Evolutionary conservation across 2,888 invertebrate species (phyloP), one percentile per base, ranked within the genome.

Genomic region (Ischnura elegans): DNA sequence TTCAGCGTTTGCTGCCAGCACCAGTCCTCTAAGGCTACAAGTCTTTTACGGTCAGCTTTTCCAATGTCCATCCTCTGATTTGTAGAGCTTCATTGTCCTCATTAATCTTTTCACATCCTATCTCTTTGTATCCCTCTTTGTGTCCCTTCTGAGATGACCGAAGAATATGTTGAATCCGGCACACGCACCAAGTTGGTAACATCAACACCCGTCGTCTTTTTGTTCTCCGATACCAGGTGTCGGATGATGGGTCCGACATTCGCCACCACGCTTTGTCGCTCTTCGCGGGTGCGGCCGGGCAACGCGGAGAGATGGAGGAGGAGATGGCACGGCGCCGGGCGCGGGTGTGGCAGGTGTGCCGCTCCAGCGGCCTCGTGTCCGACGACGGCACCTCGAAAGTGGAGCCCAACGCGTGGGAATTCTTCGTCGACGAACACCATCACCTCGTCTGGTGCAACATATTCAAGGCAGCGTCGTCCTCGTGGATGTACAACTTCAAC

Each of bases 321-420:
- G 94, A 94, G 51, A 29, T 94, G 66, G 94, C 86, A 42, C 51
- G 61, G 76, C 96, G 97, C 21, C 96, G 96, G 87, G 95, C 95
- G 2, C 96, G 95, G 94, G 96, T 97, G 76, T 96, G 96, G 94
- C 95, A 96, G 93, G 96, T 97, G 36, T 97, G 97, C 94, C 96
- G 95, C n/a, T 95, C 95, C 93, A 95, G 96, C 94, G 95, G 96
- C 94, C 95, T 96, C 55, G 95, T 95, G 90, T 36, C 55, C 25
- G 90, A 90, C 16, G 61, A 90, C 55, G 90, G 90, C 42, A 25
- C 61, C 94, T 95, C 95, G 87, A 95, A 95, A 87, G 87, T 45
- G n/a, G 87, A 94, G 84, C 94, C 94, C 25, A 94, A 94, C 93
- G 94, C 94, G 2, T 94, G 94, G 94, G 94, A 94, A 87, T 94